phyloP scores from a whole-genome alignment of 1,140 invertebrate species.

The Eriocheir sinensis region DNA sequence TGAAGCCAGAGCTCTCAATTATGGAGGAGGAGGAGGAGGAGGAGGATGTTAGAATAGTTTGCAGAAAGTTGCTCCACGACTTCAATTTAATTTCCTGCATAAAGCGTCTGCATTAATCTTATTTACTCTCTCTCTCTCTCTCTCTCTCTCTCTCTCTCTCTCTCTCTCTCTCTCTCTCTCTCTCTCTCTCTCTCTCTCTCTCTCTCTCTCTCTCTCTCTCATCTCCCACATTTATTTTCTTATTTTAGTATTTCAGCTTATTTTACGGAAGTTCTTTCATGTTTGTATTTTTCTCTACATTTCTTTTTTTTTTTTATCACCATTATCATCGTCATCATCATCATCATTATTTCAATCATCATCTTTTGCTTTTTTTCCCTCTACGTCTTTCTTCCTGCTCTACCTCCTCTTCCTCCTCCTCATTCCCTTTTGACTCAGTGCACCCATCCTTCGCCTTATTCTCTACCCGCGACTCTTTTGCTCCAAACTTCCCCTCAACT shows the following conservation, averaged over 20 bases:
- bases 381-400: not conserved
- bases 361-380: not conserved
- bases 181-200: slow-evolving; percentile 19
- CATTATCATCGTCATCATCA: not conserved
- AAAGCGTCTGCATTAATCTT: not conserved
- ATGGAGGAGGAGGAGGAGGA: slow-evolving; percentile 2
- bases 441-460: not conserved
- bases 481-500: slow-evolving; percentile 33
- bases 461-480: slow-evolving; percentile 1
- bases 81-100: no score
- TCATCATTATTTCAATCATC: not conserved
- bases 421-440: not conserved
- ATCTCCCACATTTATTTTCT: not conserved
- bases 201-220: not conserved
- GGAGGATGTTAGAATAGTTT: not conserved
- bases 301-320: not conserved
- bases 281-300: not conserved
- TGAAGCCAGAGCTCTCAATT: not conserved
- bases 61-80: not conserved
- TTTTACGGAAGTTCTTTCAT: no score
- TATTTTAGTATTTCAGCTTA: not conserved
- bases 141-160: slow-evolving; percentile 1
- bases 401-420: not conserved
- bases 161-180: not conserved
- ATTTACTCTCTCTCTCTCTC: not conserved